A percentile compares a stretch with the other conserved stretches of the same genome.
Conservation (phyloP, 2,113 vertebrate species). For the Eclectus roratus region DNA sequence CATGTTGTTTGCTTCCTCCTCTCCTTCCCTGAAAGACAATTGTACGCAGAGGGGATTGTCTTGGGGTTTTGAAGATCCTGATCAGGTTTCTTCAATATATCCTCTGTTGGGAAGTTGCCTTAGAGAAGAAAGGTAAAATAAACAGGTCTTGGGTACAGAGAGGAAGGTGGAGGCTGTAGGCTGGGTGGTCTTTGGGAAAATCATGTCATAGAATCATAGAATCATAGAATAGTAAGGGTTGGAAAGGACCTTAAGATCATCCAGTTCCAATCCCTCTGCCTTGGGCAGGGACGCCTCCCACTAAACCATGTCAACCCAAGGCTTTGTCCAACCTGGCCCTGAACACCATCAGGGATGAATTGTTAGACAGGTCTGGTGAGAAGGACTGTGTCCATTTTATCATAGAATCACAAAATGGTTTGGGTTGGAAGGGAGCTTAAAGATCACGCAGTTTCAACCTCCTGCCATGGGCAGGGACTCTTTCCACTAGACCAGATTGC, state of each 20-base stretch:
- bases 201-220: too few species aligned
- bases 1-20: background rate
- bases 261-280: too few species aligned
- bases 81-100: accelerated
- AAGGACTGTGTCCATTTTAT: background rate
- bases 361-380: background rate
- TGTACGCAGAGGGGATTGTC: background rate
- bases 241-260: too few species aligned
- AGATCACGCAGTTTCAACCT: background rate
- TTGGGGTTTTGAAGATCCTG: background rate
- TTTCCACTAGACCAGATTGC: background rate
- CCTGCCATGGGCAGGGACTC: background rate
- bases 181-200: background rate
- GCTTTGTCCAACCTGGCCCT: too few species aligned
- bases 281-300: too few species aligned
- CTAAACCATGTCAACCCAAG: too few species aligned
- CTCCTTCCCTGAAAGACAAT: background rate
- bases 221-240: too few species aligned
- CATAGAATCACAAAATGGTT: background rate
- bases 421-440: background rate
- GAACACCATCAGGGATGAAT: background rate
- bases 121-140: background rate
- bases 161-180: background rate
- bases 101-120: background rate
- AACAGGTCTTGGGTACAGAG: background rate